These are phyloP conservation scores for Tetragonula carbonaria DNA, from an alignment of 2,888 invertebrate species.

Conservation along the genomic window DNA sequence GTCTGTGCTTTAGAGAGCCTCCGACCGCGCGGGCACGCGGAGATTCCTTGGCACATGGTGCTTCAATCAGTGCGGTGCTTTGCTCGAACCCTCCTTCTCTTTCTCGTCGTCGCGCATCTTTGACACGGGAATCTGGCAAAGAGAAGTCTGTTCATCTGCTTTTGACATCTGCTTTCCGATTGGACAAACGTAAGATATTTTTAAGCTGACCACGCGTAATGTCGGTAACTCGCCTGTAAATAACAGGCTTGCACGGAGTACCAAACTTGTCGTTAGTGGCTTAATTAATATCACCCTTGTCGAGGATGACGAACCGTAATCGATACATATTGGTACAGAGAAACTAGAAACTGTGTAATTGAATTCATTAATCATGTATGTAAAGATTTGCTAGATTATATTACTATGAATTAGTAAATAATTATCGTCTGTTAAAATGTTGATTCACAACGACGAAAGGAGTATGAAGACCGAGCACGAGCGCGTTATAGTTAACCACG, in stretches of 20 bases:
- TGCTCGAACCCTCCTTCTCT: constrained; percentile 13
- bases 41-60: constrained; percentile 59
- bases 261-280: neutral
- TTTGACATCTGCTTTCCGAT: neutral
- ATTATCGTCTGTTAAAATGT: constrained; percentile 15
- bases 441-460: constrained; percentile 37
- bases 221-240: neutral
- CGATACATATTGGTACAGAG: neutral
- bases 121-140: constrained; percentile 41
- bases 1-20: constrained; percentile 55
- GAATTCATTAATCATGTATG: neutral
- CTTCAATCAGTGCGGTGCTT: constrained; percentile 57
- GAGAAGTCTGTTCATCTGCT: neutral
- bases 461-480: constrained; percentile 25
- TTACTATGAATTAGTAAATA: constrained; percentile 20
- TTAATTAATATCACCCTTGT: neutral
- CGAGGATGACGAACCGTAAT: too few species aligned
- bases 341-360: neutral
- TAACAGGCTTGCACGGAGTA: neutral
- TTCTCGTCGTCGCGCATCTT: constrained; percentile 17
- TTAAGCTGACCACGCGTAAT: neutral
- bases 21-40: constrained; percentile 60
- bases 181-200: constrained; percentile 47
- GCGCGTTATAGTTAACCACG: constrained; percentile 55
- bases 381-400: neutral